Conservation (phyloP, 2,797 vertebrate genomes). For the Hirundo rustica region DNA sequence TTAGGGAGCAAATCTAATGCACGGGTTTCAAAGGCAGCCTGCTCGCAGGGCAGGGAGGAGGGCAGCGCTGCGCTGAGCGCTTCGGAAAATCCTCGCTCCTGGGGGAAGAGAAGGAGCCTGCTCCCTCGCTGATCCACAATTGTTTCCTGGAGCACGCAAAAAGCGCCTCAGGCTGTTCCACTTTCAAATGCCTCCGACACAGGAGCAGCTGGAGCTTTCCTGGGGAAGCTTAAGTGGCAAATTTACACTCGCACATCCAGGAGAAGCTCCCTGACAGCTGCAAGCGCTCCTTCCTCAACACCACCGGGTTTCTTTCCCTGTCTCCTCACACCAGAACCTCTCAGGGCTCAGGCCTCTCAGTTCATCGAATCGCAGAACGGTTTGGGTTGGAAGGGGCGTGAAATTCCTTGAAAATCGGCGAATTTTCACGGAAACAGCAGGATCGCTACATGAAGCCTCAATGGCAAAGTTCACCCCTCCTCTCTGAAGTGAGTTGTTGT, state of each 20-base stretch:
- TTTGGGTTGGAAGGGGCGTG: neutral
- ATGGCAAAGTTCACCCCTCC: neutral
- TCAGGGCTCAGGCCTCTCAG: neutral
- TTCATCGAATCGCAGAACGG: accelerated
- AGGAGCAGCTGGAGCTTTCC: neutral
- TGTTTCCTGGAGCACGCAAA: neutral
- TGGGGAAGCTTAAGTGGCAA: neutral
- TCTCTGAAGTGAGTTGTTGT: neutral
- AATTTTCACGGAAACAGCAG: neutral
- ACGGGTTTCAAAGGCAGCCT: constrained; percentile 36
- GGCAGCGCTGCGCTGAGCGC: neutral
- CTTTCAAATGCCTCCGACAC: neutral
- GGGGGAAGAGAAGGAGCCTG: neutral
- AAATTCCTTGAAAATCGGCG: neutral
- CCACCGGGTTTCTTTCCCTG: neutral
- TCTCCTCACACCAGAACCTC: neutral
- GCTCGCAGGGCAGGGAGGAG: constrained; percentile 5
- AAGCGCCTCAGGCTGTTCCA: neutral
- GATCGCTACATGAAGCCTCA: neutral
- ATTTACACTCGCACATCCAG: neutral
- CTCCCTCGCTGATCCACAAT: neutral
- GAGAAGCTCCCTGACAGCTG: neutral
- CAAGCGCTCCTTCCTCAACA: accelerated
- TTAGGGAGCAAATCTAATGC: constrained; percentile 66
- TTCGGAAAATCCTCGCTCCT: neutral